Evolutionary conservation across 2,888 invertebrate species (phyloP).

Genomic region (Labia minor): DNA sequence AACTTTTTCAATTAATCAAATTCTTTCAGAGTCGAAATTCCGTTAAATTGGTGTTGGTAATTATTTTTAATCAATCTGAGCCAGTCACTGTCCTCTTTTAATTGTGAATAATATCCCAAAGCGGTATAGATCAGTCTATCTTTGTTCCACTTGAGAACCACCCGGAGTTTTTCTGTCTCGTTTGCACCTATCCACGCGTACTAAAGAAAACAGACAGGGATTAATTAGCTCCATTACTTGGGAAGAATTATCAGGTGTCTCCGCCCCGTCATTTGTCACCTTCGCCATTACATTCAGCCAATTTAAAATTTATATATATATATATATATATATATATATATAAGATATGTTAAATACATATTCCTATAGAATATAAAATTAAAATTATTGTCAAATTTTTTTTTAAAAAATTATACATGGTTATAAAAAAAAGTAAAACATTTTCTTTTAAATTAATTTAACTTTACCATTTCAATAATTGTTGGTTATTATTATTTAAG

Average conservation of each 20-base stretch:
- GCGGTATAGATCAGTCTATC: background rate
- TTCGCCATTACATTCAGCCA: background rate
- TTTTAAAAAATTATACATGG: too few relatives aligned
- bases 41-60: background rate
- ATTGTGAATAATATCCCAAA: background rate
- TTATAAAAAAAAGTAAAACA: too few relatives aligned
- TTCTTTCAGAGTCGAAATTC: background rate
- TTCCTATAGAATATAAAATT: too few relatives aligned
- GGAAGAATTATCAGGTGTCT: background rate
- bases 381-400: too few relatives aligned
- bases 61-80: slow-evolving; percentile 1
- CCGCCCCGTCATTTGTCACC: slow-evolving; percentile 13
- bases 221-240: slow-evolving; percentile 4
- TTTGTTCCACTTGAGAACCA: background rate
- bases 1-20: background rate
- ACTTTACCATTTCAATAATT: too few relatives aligned
- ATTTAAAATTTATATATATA: background rate
- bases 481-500: too few relatives aligned
- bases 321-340: too few relatives aligned
- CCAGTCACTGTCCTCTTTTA: background rate
- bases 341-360: too few relatives aligned
- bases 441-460: too few relatives aligned
- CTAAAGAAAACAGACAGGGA: background rate
- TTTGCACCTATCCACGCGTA: background rate
- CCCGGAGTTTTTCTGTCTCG: background rate